Evolutionary conservation across 2,113 vertebrate species (phyloP).

Genomic region (Harpagus bidentatus): DNA sequence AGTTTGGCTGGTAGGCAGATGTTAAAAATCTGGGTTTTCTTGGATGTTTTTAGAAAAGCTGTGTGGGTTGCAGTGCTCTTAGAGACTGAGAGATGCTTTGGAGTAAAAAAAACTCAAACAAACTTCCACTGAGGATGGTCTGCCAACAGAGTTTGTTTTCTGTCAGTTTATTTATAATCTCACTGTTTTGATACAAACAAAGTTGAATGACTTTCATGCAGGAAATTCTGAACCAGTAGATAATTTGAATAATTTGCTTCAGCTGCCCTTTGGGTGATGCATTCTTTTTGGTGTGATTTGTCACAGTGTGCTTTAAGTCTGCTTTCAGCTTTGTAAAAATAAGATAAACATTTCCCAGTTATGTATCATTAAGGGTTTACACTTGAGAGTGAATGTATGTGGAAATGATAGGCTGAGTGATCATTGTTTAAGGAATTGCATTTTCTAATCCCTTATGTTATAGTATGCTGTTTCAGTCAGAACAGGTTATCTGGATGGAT

Average conservation of each 20-base stretch:
- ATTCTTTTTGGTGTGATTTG: background rate
- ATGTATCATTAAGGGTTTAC: background rate
- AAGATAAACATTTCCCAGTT: background rate
- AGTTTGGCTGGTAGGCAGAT: background rate
- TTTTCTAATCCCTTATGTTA: background rate
- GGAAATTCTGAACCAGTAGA: background rate
- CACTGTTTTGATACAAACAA: background rate
- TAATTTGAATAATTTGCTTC: conserved; percentile 1
- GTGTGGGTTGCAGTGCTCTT: background rate
- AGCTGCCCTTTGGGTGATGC: background rate
- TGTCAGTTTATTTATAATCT: background rate
- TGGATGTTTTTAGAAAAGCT: background rate
- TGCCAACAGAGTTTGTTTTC: background rate
- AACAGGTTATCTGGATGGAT: background rate
- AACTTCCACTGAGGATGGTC: background rate
- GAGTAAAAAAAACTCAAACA: background rate
- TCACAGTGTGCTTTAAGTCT: background rate
- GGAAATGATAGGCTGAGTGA: background rate
- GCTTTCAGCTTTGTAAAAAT: background rate
- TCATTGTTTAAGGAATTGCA: background rate
- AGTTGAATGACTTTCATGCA: background rate
- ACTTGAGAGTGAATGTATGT: background rate
- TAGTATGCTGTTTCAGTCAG: background rate
- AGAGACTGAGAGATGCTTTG: background rate
- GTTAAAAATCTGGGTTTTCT: background rate